phyloP scores from a whole-genome alignment of 2,888 invertebrate genomes.

The Celastrina argiolus region DNA sequence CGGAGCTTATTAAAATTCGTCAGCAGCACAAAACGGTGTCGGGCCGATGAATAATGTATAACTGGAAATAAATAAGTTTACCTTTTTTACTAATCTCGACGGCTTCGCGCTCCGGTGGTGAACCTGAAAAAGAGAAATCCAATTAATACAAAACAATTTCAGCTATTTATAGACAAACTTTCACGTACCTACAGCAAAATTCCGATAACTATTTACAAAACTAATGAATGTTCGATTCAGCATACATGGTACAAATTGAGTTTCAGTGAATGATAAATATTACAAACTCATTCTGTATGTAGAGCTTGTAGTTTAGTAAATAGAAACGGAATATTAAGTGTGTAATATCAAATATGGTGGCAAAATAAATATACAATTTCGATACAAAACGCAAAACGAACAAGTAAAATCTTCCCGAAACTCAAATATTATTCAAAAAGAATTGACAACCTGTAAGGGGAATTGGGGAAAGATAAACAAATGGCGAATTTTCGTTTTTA shows the following conservation, averaged over 20 bases:
- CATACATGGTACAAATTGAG: no score
- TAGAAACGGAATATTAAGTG: neutral
- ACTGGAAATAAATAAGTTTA: slow-evolving; percentile 39
- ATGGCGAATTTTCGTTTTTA: neutral
- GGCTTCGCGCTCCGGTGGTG: slow-evolving; percentile 61
- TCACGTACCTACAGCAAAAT: neutral
- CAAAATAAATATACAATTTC: neutral
- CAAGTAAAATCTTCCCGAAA: neutral
- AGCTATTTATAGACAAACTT: neutral
- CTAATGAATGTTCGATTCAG: neutral
- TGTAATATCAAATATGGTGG: neutral
- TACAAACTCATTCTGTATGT: no score
- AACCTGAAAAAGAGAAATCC: slow-evolving; percentile 49
- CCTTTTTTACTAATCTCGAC: slow-evolving; percentile 68
- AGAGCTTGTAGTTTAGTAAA: neutral
- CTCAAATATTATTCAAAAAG: neutral
- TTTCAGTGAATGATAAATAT: no score
- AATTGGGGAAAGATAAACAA: neutral
- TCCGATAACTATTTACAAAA: neutral
- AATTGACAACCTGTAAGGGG: neutral
- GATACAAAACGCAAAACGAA: neutral
- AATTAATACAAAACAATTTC: slow-evolving; percentile 15
- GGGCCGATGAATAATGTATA: slow-evolving; percentile 3
- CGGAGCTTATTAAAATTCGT: slow-evolving; percentile 5
- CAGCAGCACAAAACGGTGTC: slow-evolving; percentile 10